Percentiles rank a stretch among this genome's conserved stretches.
These are phyloP conservation scores for Takifugu ocellatus DNA, from an alignment of 2,797 vertebrate species.

Conservation along the genomic window DNA sequence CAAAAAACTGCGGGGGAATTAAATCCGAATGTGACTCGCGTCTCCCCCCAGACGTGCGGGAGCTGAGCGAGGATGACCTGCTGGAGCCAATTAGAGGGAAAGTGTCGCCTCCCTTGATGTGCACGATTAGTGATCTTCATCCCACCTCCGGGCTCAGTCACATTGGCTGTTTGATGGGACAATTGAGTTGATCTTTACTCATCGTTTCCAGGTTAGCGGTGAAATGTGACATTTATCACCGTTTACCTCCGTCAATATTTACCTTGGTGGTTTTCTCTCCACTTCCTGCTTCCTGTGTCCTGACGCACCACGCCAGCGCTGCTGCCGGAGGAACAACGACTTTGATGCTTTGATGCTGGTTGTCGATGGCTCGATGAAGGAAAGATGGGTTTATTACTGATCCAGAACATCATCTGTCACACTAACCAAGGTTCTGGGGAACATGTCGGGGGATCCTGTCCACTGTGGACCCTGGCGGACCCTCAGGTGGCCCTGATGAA, in stretches of 20 bases:
- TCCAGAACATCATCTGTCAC: too few relatives aligned
- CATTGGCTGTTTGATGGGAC: constrained; percentile 54
- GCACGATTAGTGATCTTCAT: constrained; percentile 40
- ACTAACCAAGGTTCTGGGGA: too few relatives aligned
- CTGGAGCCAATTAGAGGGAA: constrained; percentile 62
- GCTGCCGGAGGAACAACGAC: too few relatives aligned
- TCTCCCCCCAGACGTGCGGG: constrained; percentile 43
- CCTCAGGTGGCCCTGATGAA: too few relatives aligned
- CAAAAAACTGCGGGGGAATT: constrained; percentile 42
- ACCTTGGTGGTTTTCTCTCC: not conserved
- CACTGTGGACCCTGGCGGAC: too few relatives aligned
- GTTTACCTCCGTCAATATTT: not conserved
- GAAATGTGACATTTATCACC: constrained; percentile 22
- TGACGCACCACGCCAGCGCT: too few relatives aligned
- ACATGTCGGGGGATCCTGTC: too few relatives aligned
- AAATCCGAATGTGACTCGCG: constrained; percentile 52
- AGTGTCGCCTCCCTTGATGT: constrained; percentile 41
- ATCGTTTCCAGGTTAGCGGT: constrained; percentile 27
- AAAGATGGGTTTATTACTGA: too few relatives aligned
- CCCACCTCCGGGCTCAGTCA: constrained; percentile 43
- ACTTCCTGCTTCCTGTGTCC: not conserved
- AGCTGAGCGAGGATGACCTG: constrained; percentile 50
- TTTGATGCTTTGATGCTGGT: too few relatives aligned
- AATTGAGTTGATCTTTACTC: constrained; percentile 38
- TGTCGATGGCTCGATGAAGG: too few relatives aligned